Evolutionary conservation across 64 coral and sea anemone genomes (phyloP).

Genomic region (Montipora sp.): DNA sequence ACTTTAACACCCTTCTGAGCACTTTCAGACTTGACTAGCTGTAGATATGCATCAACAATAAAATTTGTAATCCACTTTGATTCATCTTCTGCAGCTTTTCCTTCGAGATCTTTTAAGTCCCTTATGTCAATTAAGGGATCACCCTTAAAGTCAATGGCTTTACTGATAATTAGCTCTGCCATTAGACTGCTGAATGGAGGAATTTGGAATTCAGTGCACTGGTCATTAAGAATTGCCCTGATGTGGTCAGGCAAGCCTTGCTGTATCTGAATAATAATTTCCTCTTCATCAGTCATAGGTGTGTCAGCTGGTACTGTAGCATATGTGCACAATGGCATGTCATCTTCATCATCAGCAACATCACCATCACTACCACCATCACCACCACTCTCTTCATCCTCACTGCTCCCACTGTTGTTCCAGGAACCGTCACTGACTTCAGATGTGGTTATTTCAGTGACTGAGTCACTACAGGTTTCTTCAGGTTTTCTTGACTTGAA

Average conservation of each 20-base stretch:
- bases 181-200: background rate
- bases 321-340: background rate
- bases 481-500: too few species aligned
- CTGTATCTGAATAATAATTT: background rate
- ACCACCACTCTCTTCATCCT: background rate
- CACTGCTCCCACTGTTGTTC: too few species aligned
- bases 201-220: background rate
- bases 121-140: background rate
- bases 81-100: background rate
- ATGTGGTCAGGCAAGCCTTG: background rate
- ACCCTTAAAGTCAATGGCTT: background rate
- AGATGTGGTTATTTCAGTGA: background rate
- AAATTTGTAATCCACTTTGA: too few species aligned
- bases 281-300: background rate
- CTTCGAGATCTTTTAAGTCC: background rate
- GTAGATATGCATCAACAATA: too few species aligned
- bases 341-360: background rate
- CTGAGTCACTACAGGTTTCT: background rate
- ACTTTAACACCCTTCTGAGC: too few species aligned
- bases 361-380: background rate
- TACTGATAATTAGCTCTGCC: background rate
- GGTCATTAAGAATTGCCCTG: conserved; percentile 4
- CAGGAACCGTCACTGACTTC: too few species aligned
- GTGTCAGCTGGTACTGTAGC: background rate
- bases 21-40: too few species aligned